Evolutionary conservation across 2,113 vertebrate species (phyloP).

Genomic region (Myrmecophaga tridactyla): DNA sequence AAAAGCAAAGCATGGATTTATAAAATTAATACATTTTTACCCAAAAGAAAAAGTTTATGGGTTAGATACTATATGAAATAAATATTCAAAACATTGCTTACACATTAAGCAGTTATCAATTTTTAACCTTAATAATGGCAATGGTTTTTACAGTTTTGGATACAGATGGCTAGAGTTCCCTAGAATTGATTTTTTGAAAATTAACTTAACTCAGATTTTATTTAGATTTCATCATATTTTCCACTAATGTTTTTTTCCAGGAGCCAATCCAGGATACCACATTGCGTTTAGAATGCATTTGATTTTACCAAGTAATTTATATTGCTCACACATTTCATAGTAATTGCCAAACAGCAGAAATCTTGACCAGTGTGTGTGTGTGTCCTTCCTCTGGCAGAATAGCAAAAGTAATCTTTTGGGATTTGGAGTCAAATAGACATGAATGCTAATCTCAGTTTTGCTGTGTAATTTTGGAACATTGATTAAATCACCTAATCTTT

Average conservation of each 20-base stretch:
- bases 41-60: not conserved
- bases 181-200: not conserved
- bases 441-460: constrained; percentile 21
- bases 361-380: not conserved
- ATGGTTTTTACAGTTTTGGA: not conserved
- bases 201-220: not conserved
- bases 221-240: constrained; percentile 19
- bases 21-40: not conserved
- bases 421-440: not conserved
- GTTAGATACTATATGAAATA: constrained; percentile 16
- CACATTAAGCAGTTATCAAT: not conserved
- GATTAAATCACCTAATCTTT: not conserved
- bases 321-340: not conserved
- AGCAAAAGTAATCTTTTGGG: not conserved
- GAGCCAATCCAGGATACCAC: not conserved
- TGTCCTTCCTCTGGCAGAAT: not conserved
- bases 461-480: not conserved
- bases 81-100: not conserved
- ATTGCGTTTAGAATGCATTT: not conserved
- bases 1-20: not conserved
- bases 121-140: not conserved
- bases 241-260: not conserved
- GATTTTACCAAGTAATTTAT: constrained; percentile 37
- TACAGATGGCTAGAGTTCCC: not conserved
- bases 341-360: not conserved